A percentile compares a stretch with the other conserved stretches of the same genome.
Conservation (phyloP, 2,888 invertebrate genomes). For the Tipula unca region DNA sequence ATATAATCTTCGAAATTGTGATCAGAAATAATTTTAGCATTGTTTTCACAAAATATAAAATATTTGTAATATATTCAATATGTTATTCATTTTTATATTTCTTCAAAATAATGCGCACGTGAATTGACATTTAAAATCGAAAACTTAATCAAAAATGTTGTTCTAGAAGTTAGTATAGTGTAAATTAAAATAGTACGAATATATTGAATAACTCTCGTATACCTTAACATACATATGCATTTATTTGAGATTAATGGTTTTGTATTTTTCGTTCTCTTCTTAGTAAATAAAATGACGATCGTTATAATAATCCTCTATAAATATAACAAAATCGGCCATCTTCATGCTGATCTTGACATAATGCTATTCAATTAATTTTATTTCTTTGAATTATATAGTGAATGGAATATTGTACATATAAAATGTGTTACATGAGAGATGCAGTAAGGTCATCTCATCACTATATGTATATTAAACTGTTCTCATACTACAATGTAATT, state of each 20-base stretch:
- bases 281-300: not conserved
- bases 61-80: too few relatives aligned
- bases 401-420: not conserved
- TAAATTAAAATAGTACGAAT: too few relatives aligned
- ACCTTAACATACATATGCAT: not conserved
- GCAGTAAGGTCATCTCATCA: not conserved
- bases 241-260: not conserved
- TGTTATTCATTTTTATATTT: too few relatives aligned
- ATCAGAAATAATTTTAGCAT: too few relatives aligned
- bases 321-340: not conserved
- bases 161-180: too few relatives aligned
- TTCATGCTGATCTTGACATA: not conserved
- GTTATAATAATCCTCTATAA: not conserved
- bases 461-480: not conserved
- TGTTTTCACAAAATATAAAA: too few relatives aligned
- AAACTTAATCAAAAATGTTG: too few relatives aligned
- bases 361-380: not conserved
- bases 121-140: too few relatives aligned
- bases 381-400: not conserved
- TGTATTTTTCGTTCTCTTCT: not conserved
- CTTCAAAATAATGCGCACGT: too few relatives aligned
- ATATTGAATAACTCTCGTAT: not conserved
- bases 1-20: too few relatives aligned
- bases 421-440: not conserved
- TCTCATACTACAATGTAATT: too few relatives aligned